A percentile compares a stretch with the other conserved stretches of the same genome.
phyloP scores from a whole-genome alignment of 2,797 vertebrate species.

The Microchirus variegatus region DNA sequence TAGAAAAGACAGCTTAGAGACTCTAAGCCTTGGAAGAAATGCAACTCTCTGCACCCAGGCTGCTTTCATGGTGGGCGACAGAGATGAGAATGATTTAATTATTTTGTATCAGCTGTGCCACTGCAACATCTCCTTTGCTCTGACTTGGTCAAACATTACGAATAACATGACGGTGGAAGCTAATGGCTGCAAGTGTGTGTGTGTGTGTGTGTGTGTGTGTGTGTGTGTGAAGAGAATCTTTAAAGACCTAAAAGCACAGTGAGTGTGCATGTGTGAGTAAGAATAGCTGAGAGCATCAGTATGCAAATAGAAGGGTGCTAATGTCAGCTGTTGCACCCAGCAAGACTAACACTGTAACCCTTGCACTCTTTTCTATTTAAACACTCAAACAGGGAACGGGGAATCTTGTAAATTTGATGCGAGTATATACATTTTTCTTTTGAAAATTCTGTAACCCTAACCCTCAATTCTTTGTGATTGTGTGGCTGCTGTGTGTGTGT shows the following conservation, averaged over 20 bases:
- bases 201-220: conserved; percentile 60
- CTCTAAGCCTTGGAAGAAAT: conserved; percentile 32
- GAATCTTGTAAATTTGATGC: no score
- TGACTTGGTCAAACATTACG: conserved; percentile 44
- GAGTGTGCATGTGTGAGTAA: conserved; percentile 2
- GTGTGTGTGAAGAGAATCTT: conserved; percentile 47
- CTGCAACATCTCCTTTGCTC: conserved; percentile 11
- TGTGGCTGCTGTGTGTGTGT: neutral
- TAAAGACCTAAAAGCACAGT: conserved; percentile 31
- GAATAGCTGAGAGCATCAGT: conserved; percentile 32
- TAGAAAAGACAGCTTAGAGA: conserved; percentile 36
- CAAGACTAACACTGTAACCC: conserved; percentile 2
- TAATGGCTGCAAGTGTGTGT: conserved; percentile 17
- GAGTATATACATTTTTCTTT: no score
- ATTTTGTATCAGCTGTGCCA: conserved; percentile 19
- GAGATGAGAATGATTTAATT: conserved; percentile 9
- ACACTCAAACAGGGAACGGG: no score
- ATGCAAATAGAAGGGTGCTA: conserved; percentile 33
- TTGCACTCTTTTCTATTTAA: neutral
- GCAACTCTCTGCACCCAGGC: conserved; percentile 11
- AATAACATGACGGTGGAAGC: conserved; percentile 37
- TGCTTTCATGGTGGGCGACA: conserved; percentile 5
- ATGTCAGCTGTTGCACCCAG: conserved; percentile 7
- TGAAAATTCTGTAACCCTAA: no score
- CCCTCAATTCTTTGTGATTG: no score